Percentiles rank a stretch among this genome's conserved stretches.
Evolutionary conservation across 2,888 invertebrate genomes (phyloP).

Genomic region (Dioctria rufipes): DNA sequence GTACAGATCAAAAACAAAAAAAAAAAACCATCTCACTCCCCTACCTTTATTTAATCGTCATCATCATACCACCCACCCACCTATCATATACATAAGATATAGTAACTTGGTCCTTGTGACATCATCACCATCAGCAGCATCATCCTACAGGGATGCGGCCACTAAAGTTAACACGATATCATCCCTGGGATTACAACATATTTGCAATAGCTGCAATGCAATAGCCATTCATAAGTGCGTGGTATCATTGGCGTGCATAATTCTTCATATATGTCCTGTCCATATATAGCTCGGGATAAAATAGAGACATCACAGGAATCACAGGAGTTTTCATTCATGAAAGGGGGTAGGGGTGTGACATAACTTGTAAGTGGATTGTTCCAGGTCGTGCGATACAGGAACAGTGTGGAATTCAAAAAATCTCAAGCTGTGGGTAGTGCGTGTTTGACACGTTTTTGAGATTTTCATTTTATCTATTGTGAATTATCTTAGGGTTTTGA

Average conservation of each 20-base stretch:
- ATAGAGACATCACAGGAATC: not conserved
- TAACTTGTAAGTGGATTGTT: no score
- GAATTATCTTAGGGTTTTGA: not conserved
- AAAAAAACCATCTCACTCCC: not conserved
- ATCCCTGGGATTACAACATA: conserved; percentile 20
- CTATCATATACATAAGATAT: no score
- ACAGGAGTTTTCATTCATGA: no score
- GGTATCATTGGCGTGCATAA: conserved; percentile 2
- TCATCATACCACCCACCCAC: no score
- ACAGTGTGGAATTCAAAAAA: not conserved
- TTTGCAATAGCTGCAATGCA: conserved; percentile 12
- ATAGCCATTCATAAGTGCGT: not conserved
- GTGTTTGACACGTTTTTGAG: conserved; percentile 34
- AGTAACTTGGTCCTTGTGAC: not conserved
- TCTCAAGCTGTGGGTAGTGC: conserved; percentile 22
- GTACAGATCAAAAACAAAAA: not conserved
- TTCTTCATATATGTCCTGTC: not conserved
- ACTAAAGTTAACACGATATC: conserved; percentile 34
- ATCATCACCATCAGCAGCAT: not conserved
- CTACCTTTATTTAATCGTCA: not conserved
- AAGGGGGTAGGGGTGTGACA: no score
- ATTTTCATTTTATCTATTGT: conserved; percentile 1
- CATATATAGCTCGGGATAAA: not conserved
- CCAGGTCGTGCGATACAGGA: not conserved
- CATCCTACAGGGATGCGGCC: not conserved